These are phyloP conservation scores for Bombus superbus DNA, from an alignment of 1,140 invertebrate species.

Conservation along the genomic window DNA sequence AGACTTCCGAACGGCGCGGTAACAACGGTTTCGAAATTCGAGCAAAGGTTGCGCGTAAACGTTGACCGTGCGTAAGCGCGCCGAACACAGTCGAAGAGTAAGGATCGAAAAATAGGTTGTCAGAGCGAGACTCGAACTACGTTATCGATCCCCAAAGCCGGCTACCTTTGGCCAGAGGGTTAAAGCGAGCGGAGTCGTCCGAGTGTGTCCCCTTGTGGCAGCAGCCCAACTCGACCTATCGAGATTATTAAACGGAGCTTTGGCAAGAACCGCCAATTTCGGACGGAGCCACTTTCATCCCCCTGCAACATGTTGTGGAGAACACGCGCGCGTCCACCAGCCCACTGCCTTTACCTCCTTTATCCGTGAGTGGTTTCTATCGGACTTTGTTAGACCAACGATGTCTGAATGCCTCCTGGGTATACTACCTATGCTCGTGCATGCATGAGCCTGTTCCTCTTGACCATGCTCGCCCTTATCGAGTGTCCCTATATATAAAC, in stretches of 20 bases:
- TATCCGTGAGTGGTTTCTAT: constrained; percentile 57
- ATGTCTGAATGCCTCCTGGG: constrained; percentile 48
- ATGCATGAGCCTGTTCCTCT: constrained; percentile 16
- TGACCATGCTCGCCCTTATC: not conserved
- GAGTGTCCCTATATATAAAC: not conserved
- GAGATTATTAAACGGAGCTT: constrained; percentile 68
- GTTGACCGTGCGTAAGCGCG: too few relatives aligned
- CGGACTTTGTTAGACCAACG: constrained; percentile 61
- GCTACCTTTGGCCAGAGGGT: constrained; percentile 25
- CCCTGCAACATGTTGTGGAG: not conserved
- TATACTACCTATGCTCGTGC: constrained; percentile 20
- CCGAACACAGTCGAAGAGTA: not conserved
- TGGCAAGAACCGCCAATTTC: constrained; percentile 68
- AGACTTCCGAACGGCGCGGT: too few relatives aligned
- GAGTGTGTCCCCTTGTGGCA: constrained; percentile 15
- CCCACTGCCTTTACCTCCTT: constrained; percentile 47
- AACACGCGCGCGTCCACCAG: too few relatives aligned
- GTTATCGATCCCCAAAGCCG: constrained; percentile 50
- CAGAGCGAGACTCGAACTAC: constrained; percentile 33
- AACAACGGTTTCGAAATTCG: too few relatives aligned
- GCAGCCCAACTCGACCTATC: constrained; percentile 37
- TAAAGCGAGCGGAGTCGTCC: constrained; percentile 46
- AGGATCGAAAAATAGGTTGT: constrained; percentile 32
- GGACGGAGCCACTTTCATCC: constrained; percentile 53
- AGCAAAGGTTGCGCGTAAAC: too few relatives aligned